Conservation (phyloP, 1,140 invertebrate species). For the Hycleus cichorii region DNA sequence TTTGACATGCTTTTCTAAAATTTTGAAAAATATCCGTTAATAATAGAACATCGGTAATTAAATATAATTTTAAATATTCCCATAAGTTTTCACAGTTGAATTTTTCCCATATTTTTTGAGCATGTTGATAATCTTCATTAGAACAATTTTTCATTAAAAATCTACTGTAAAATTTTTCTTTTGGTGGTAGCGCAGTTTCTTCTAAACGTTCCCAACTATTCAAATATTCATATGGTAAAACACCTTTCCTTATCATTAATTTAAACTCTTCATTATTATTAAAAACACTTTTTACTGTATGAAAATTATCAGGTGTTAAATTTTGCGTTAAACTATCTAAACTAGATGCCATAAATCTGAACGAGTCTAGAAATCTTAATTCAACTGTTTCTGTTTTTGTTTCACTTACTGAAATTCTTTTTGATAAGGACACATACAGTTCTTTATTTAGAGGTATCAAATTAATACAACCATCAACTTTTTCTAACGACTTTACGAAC, state of each 20-base stretch:
- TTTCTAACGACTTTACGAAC: conserved; percentile 15
- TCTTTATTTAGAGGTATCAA: conserved; percentile 21
- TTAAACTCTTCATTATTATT: conserved; percentile 22
- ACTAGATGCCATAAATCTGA: conserved; percentile 13
- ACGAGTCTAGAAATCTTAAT: background rate
- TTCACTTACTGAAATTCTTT: no score
- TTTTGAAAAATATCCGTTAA: conserved; percentile 46
- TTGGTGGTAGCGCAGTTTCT: conserved; percentile 31
- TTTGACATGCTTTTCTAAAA: conserved; percentile 36
- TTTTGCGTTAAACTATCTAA: conserved; percentile 15
- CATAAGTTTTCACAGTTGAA: conserved; percentile 39
- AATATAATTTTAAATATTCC: conserved; percentile 42
- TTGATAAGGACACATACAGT: conserved; percentile 19
- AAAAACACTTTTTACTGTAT: background rate
- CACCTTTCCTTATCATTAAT: conserved; percentile 32
- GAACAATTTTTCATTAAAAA: conserved; percentile 28
- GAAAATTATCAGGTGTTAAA: background rate
- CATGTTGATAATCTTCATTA: conserved; percentile 41
- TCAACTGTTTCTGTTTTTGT: no score
- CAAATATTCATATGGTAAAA: conserved; percentile 36
- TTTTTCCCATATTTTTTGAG: conserved; percentile 39
- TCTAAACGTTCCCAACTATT: conserved; percentile 30
- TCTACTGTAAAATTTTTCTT: conserved; percentile 36
- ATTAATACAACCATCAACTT: background rate
- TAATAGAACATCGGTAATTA: conserved; percentile 39